Evolutionary conservation across 1,140 invertebrate species (phyloP), one percentile per base, ranked within the genome.

Genomic region (Aphaenogaster ashmeadi): DNA sequence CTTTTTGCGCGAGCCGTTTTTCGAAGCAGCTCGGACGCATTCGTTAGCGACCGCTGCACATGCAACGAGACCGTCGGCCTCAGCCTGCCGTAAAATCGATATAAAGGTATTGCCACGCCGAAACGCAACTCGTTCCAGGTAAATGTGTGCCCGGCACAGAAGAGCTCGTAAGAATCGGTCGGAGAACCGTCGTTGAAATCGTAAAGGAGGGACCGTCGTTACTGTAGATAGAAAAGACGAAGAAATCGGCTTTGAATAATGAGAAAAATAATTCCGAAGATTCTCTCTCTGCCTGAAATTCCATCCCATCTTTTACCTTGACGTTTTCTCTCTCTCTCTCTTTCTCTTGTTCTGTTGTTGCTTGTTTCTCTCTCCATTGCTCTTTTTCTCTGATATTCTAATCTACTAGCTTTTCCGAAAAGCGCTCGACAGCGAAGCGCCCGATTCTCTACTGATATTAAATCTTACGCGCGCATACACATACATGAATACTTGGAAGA

Each of bases 91-190:
- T 74, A 86, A 84, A 88, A 92, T 93, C 91, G 91, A 92, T 93
- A 90, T 88, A 90, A 91, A 86, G 86, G 77, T 91, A 92, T 91
- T 90, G 89, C 91, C 88, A 89, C 90, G 90, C 88, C 89, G 92
- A 91, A 93, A 92, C 91, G 90, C 92, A 93, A 94, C 89, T 90
- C 88, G 90, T 88, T 85, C 80, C 75, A 90, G 89, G 92, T 88
- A 92, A 93, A 93, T 91, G 91, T 87, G 92, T 81, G 88, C 90
- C 90, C 78, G 90, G 85, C 86, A 88, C 85, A 84, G 87, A 92
- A 93, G 87, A 90, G 89, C 83, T 88, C 75, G 75, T 66, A 80
- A 88, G 83, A 89, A 86, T 36, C n/a, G 88, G 60, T 56, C 72
- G 78, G 88, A 89, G 89, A 88, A 88, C 64, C 5, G 36, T 87